Conservation (phyloP, 1,140 invertebrate genomes). For the Mamestra configurata region DNA sequence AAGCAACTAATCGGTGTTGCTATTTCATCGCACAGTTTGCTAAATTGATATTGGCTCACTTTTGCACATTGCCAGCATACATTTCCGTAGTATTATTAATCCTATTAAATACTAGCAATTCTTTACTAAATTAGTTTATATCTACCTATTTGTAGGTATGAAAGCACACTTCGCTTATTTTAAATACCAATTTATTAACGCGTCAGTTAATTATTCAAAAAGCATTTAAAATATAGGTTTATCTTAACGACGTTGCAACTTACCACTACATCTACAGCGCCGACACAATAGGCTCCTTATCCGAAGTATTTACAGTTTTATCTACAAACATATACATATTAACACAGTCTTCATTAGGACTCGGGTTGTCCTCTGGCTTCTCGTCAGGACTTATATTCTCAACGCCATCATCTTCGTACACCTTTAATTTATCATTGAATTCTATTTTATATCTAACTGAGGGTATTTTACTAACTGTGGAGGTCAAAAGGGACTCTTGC, state of each 20-base stretch:
- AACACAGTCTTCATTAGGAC: constrained; percentile 82
- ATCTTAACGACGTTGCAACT: constrained; percentile 56
- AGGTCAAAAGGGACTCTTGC: constrained; percentile 90
- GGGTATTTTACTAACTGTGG: constrained; percentile 77
- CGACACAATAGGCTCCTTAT: constrained; percentile 83
- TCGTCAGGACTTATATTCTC: constrained; percentile 84
- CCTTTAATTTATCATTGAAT: constrained; percentile 77
- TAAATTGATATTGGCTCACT: background rate
- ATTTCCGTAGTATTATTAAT: background rate
- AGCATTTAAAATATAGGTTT: background rate
- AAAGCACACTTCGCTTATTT: background rate
- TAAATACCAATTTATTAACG: background rate
- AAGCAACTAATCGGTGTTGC: background rate
- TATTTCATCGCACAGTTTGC: background rate
- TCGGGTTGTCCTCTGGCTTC: constrained; percentile 76
- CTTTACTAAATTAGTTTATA: background rate
- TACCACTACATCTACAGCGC: constrained; percentile 76
- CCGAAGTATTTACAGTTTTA: constrained; percentile 77
- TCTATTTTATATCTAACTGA: constrained; percentile 83
- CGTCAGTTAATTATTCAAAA: background rate
- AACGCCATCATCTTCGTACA: constrained; percentile 69
- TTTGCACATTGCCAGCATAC: background rate
- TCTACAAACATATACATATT: constrained; percentile 86
- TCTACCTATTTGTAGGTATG: too few species aligned
- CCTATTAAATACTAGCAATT: too few species aligned